Conservation (phyloP, 2,888 invertebrate species). For the Stenchaetothrips biformis region DNA sequence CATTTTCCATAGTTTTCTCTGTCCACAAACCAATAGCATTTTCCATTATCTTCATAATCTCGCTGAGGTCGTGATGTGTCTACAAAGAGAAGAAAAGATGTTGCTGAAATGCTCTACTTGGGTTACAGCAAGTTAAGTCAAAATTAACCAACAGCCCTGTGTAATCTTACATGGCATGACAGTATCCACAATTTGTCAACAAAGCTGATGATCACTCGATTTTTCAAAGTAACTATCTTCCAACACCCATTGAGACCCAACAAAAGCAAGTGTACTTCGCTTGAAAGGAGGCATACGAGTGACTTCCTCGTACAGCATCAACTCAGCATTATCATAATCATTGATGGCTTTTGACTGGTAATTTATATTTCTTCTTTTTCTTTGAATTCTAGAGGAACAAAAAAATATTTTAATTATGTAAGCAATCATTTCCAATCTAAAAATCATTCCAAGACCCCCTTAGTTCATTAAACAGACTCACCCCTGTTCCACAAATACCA, state of each 20-base stretch:
- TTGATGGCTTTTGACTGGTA: constrained; percentile 87
- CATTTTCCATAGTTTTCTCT: constrained; percentile 87
- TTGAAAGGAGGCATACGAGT: constrained; percentile 95
- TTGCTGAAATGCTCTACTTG: not conserved
- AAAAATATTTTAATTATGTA: not conserved
- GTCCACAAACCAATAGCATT: constrained; percentile 88
- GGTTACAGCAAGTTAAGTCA: not conserved
- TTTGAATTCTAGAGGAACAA: constrained; percentile 62
- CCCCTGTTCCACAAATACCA: constrained; percentile 83
- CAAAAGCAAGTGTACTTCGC: constrained; percentile 84
- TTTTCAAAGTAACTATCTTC: constrained; percentile 92
- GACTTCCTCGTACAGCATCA: constrained; percentile 92
- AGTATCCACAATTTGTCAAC: constrained; percentile 83
- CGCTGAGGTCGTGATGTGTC: constrained; percentile 89
- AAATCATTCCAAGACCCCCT: not conserved
- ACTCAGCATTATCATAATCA: constrained; percentile 88
- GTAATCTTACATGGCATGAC: constrained; percentile 79
- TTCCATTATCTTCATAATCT: constrained; percentile 86
- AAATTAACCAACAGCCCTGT: not conserved
- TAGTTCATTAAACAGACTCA: constrained; percentile 43
- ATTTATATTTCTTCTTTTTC: constrained; percentile 78
- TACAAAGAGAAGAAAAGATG: constrained; percentile 45
- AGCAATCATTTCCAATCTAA: not conserved
- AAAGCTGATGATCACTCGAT: constrained; percentile 84
- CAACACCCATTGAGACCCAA: constrained; percentile 92